A percentile compares a stretch with the other conserved stretches of the same genome.
These are phyloP conservation scores for Ophraella communa DNA, from an alignment of 2,888 invertebrate genomes.

Conservation along the genomic window DNA sequence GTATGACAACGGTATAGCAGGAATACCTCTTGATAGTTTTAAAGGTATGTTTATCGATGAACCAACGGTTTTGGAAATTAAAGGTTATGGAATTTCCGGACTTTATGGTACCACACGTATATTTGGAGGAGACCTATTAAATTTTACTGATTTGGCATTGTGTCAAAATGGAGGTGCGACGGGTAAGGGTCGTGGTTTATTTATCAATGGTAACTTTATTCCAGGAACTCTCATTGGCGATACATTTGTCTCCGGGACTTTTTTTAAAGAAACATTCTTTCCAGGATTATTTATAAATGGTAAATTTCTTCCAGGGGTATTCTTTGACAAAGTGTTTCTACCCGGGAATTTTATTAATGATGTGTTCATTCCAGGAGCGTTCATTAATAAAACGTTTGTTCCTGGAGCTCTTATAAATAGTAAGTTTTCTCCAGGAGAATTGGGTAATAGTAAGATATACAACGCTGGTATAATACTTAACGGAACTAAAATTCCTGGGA, in stretches of 20 bases:
- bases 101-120: background rate
- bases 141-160: background rate
- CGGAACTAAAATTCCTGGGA: background rate
- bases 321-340: background rate
- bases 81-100: background rate
- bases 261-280: background rate
- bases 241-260: background rate
- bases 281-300: background rate
- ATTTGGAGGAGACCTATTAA: background rate
- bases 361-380: background rate
- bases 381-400: background rate
- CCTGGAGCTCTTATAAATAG: background rate
- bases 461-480: background rate
- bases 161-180: background rate
- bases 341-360: background rate
- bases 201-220: background rate
- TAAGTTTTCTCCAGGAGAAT: background rate
- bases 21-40: background rate
- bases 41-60: background rate
- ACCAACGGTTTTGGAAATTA: background rate
- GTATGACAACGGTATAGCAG: background rate
- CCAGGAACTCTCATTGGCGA: background rate
- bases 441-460: background rate
- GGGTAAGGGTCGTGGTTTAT: background rate
- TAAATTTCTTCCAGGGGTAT: background rate